Percentiles rank a stretch among this genome's conserved stretches.
Conservation (phyloP, 2,888 invertebrate genomes). For the Oligia fasciuncula region DNA sequence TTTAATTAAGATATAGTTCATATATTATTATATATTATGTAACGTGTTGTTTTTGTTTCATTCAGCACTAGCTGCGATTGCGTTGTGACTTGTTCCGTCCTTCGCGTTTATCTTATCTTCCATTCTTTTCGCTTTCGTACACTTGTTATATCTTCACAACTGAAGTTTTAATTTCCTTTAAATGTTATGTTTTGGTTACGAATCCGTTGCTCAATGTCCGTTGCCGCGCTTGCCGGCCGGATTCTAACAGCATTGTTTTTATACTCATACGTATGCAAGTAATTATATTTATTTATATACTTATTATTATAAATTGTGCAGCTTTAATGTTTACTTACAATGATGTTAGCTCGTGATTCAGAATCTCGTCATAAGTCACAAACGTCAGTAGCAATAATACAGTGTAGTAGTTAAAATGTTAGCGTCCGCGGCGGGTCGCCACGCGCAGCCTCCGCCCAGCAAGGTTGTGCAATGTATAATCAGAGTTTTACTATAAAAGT, state of each 20-base stretch:
- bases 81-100: slow-evolving; percentile 74
- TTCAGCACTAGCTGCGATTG: slow-evolving; percentile 73
- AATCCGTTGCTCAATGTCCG: slow-evolving; percentile 88
- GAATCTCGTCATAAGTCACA: slow-evolving; percentile 90
- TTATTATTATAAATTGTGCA: slow-evolving; percentile 88
- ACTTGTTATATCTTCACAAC: slow-evolving; percentile 87
- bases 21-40: slow-evolving; percentile 67
- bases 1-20: slow-evolving; percentile 80
- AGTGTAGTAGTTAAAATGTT: slow-evolving; percentile 81
- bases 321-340: slow-evolving; percentile 90
- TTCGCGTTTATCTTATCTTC: slow-evolving; percentile 74
- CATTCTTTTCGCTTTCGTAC: slow-evolving; percentile 75
- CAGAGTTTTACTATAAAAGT: slow-evolving; percentile 73
- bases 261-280: slow-evolving; percentile 83
- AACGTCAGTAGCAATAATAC: slow-evolving; percentile 89
- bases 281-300: slow-evolving; percentile 88
- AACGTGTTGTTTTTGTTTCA: slow-evolving; percentile 80
- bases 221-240: slow-evolving; percentile 75
- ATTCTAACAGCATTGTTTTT: slow-evolving; percentile 84
- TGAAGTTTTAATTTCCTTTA: slow-evolving; percentile 77
- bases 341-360: slow-evolving; percentile 90
- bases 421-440: slow-evolving; percentile 73
- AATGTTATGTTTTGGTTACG: slow-evolving; percentile 76
- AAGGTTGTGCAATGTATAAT: slow-evolving; percentile 82
- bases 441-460: slow-evolving; percentile 68